These are phyloP conservation scores for Pomacea canaliculata DNA, from an alignment of 2,888 invertebrate genomes.

Conservation along the genomic window DNA sequence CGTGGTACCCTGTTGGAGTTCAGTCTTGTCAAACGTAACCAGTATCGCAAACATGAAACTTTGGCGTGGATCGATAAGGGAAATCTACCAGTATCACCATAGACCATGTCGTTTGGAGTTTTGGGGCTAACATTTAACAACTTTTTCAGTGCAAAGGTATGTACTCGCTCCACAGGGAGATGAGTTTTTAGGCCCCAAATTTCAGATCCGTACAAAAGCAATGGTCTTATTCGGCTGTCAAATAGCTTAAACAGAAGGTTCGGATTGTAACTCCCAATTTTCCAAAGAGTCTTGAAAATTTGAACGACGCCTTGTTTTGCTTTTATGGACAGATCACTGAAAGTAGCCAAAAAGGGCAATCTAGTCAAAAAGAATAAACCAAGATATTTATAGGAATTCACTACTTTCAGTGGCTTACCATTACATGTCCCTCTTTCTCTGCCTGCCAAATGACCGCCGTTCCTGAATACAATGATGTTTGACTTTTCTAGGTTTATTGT, in stretches of 20 bases:
- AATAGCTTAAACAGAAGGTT: neutral
- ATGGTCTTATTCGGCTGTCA: slow-evolving; percentile 7
- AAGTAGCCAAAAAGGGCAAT: too few relatives aligned
- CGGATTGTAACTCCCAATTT: neutral
- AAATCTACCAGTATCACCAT: neutral
- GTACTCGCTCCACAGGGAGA: neutral
- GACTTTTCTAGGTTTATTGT: slow-evolving; percentile 1
- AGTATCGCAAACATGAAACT: too few relatives aligned
- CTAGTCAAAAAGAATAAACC: neutral
- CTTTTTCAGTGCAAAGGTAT: neutral
- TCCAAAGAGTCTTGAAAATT: too few relatives aligned
- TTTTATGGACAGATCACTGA: too few relatives aligned
- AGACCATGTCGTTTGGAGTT: neutral
- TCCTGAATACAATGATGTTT: neutral
- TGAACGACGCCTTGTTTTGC: too few relatives aligned
- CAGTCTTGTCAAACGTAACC: neutral
- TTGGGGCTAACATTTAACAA: neutral
- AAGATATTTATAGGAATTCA: neutral
- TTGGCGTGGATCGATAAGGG: neutral
- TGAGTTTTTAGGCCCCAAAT: too few relatives aligned
- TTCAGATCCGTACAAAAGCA: slow-evolving; percentile 4
- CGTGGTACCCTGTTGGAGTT: neutral
- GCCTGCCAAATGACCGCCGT: slow-evolving; percentile 1
- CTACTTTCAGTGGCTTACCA: neutral
- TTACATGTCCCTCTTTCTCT: neutral